Base-by-base conservation (phyloP, 2,888 invertebrate genomes). In the Bombyx huttoni region DNA sequence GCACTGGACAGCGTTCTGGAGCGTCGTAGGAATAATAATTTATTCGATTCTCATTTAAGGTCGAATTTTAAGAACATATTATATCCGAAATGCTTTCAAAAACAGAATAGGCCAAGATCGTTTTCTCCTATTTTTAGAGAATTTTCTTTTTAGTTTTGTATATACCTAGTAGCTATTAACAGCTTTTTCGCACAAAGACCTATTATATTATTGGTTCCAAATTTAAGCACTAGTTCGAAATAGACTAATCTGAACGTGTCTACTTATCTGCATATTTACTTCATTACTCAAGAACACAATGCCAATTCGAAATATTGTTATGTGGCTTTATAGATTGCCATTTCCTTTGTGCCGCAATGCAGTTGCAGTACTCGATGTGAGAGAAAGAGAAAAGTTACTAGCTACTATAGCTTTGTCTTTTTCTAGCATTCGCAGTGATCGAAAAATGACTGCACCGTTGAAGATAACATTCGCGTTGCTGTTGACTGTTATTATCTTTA, bases 1-100 rank as follows among this genome's bases (percentile, higher is more conserved):
- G 84, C 80, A 78, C 64, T 55, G 58, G 64, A 65, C 64, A 67
- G 66, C 62, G 61, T 63, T 59, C 59, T 10, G 68, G 59, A 75
- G 49, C 48, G 75, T 64, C 63, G 60, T 67, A 65, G 73, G 56
- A 66, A 58, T 50, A 56, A 49, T 48, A 52, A 13, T n/a, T 13
- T 14, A 46, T 24, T 14, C 35, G 12, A 8, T n/a, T 40, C 12
- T 40, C 12, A 40, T 40, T 24, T 24, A 24, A 5, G 5, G 2
- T 24, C 24, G 24, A 24, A 24, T 24, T 24, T 24, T 5, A 24
- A 24, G 5, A 24, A 24, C 24, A 24, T 5, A 24, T n/a, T n/a
- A n/a, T n/a, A n/a, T n/a, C 24, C 24, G 3, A 3, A 24, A 24
- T 24, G 5, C 5, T 24, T 24, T 24, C 24, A 24, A 24, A 24